A percentile compares a stretch with the other conserved stretches of the same genome.
Evolutionary conservation across 1,140 invertebrate genomes (phyloP).

Genomic region (Tribolium madens): DNA sequence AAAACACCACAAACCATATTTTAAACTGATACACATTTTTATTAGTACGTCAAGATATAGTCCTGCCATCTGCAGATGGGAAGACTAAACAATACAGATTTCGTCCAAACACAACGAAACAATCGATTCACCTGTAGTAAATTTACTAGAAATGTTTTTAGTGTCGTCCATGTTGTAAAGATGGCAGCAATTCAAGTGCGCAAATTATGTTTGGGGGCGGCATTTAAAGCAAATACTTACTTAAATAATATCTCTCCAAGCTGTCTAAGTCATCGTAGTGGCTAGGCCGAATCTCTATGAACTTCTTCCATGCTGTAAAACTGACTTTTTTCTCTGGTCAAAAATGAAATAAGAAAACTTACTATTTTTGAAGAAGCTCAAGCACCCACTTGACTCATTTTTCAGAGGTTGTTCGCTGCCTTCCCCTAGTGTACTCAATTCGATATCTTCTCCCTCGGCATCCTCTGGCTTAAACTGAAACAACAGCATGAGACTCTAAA

Average conservation of each 20-base stretch:
- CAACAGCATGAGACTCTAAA: background rate
- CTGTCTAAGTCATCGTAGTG: slow-evolving; percentile 56
- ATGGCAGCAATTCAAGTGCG: too few species aligned
- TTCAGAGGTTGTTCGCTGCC: background rate
- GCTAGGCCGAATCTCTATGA: slow-evolving; percentile 53
- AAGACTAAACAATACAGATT: too few species aligned
- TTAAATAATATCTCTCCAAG: slow-evolving; percentile 58
- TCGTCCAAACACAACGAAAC: too few species aligned
- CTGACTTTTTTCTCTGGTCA: background rate
- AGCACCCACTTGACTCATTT: slow-evolving; percentile 40
- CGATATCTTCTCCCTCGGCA: background rate
- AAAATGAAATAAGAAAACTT: slow-evolving; percentile 31
- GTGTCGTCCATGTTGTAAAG: too few species aligned
- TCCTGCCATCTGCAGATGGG: too few species aligned
- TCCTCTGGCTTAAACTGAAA: background rate
- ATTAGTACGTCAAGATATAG: too few species aligned
- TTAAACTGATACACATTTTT: too few species aligned
- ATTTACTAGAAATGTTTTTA: too few species aligned
- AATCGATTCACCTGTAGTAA: too few species aligned
- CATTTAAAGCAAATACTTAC: slow-evolving; percentile 53
- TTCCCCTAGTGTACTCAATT: background rate
- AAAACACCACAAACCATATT: too few species aligned
- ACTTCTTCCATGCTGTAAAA: slow-evolving; percentile 58
- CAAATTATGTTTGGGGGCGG: background rate
- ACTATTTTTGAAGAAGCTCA: slow-evolving; percentile 50